phyloP scores from a whole-genome alignment of 1,140 invertebrate species.

The Antheraea mylitta region DNA sequence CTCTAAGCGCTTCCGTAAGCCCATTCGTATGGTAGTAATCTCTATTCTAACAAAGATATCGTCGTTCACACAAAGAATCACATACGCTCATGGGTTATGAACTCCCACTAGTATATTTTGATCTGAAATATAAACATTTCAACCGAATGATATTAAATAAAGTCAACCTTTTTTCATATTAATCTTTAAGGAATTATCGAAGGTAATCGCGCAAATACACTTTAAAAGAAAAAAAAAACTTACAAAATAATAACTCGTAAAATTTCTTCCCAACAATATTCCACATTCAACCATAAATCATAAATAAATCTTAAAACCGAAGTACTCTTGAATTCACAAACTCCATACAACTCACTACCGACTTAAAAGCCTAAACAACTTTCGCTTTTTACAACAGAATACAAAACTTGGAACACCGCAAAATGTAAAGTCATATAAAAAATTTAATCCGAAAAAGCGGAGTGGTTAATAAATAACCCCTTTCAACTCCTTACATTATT shows the following conservation, averaged over 20 bases:
- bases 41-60: too few species aligned
- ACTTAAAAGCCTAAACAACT: background rate
- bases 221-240: too few species aligned
- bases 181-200: too few species aligned
- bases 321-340: background rate
- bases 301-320: background rate
- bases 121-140: too few species aligned
- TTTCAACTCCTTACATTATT: background rate
- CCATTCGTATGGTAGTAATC: too few species aligned
- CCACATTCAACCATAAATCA: background rate
- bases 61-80: too few species aligned
- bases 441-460: background rate
- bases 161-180: too few species aligned
- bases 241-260: background rate
- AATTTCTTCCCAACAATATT: background rate
- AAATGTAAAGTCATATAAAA: conserved; percentile 2
- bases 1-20: too few species aligned
- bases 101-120: too few species aligned
- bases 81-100: too few species aligned
- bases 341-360: background rate
- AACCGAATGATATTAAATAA: too few species aligned
- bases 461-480: background rate
- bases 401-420: background rate
- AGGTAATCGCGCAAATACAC: too few species aligned
- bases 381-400: background rate